Evolutionary conservation across 2,888 invertebrate species (phyloP).

Genomic region (Slavum lentiscoides): DNA sequence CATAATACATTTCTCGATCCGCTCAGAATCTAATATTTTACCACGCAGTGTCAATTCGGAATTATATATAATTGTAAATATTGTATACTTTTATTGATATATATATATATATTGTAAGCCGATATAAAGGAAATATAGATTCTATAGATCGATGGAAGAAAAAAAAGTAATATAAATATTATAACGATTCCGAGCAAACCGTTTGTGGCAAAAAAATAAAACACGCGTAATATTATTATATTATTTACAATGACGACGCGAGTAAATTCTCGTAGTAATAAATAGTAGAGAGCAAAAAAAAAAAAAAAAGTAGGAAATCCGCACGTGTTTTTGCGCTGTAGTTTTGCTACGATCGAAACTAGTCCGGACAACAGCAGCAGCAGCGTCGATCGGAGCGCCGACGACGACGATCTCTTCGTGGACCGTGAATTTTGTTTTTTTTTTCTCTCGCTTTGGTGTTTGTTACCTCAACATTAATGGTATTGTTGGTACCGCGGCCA

Average conservation of each 20-base stretch:
- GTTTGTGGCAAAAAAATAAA: too few species aligned
- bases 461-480: constrained; percentile 31
- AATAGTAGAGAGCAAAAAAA: neutral
- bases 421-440: constrained; percentile 23
- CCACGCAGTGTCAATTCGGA: too few species aligned
- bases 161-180: too few species aligned
- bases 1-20: too few species aligned
- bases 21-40: too few species aligned
- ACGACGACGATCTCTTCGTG: constrained; percentile 12
- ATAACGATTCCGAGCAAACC: too few species aligned
- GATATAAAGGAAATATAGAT: too few species aligned
- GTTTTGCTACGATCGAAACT: constrained; percentile 14
- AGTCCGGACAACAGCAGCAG: constrained; percentile 30
- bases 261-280: neutral
- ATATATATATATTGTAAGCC: too few species aligned
- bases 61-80: too few species aligned
- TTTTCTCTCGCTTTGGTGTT: neutral
- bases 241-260: neutral
- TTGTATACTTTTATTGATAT: too few species aligned
- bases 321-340: constrained; percentile 27
- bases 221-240: too few species aligned
- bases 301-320: neutral
- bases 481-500: constrained; percentile 25
- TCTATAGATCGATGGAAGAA: too few species aligned
- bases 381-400: neutral